Evolutionary conservation across 1,140 invertebrate genomes (phyloP), one percentile per base, ranked within the genome.

Genomic region (Acyrthosiphon pisum): DNA sequence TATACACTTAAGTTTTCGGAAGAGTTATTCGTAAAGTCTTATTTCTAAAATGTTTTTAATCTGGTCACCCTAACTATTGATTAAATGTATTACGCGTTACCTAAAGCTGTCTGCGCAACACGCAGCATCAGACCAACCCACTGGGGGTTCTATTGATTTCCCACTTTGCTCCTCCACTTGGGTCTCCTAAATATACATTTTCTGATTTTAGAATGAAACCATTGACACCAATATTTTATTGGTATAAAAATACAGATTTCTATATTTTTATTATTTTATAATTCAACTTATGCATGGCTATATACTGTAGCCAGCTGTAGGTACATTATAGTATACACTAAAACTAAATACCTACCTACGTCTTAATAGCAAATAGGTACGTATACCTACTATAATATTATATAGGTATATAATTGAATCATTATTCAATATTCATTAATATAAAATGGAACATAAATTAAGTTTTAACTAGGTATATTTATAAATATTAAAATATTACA

Each of bases 21-120:
- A 84, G 37, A 26, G 23, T 84, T n/a, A 18, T 84, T 84, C 30
- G 23, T 84, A n/a, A 48, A 87, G n/a, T 87, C 26, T 48, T 89
- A 53, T 46, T 44, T 20, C 23, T 56, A 23, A 44, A 44, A 60
- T 37, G 53, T 90, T 90, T 87, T 35, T 90, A 90, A 68, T 90
- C 56, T 68, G 56, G 89, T 90, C 53, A 44, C 89, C 53, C 89
- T 44, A 90, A 60, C 89, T 90, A 90, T 90, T 60, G 89, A 90
- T 90, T 90, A 41, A 41, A 90, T 68, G 14, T 90, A 68, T 41
- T 22, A 90, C 37, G 89, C 37, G 41, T 60, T 60, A 90, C 26
- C 89, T 90, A 90, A 30, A 68, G 41, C 53, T 60, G 53, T 90
- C 89, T 90, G 89, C 89, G 37, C 89, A 90, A 68, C 89, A 90